Evolutionary conservation across 2,888 invertebrate genomes (phyloP), one percentile per base, ranked within the genome.

Genomic region (Spodoptera littoralis): DNA sequence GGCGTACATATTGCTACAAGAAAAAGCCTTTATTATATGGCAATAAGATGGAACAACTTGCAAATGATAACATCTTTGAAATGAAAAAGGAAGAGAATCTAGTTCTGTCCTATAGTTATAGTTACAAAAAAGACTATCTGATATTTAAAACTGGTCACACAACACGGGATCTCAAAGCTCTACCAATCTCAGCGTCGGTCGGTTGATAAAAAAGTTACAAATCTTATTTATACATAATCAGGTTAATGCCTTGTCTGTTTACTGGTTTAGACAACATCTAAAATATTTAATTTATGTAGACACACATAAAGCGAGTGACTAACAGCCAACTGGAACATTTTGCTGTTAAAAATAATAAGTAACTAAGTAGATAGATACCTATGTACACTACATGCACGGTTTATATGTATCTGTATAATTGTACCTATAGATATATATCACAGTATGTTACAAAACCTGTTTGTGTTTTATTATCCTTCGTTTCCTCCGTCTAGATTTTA

Each of bases 271-370:
- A 57, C 48, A 56, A 48, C 44, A 44, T 46, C 51, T 42, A 44
- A 48, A 66, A 70, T 22, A 59, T 66, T 71, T 45, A 59, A 56
- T 67, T 45, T 57, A 72, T 57, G 46, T 48, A 22, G 13, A 56
- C 42, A 18, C 30, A 45, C 44, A 59, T 70, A 49, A 42, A 70
- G 55, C 49, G 56, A 43, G 52, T 46, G 46, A 71, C 60, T 56
- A 52, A 65, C 60, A 22, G 60, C 27, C 41, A 71, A 71, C 60
- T 70, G 52, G 48, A 53, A 56, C 53, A 60, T 70, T 36, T 60
- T 52, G 43, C 52, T 52, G 59, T 52, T 70, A 41, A 47, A 48
- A 36, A 46, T 43, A 54, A 50, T 36, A 24, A 11, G 9, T 54
- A 24, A 11, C 6, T 54, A 50, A 9, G 11, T 46, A 41, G 2